Conservation (phyloP, 2,888 invertebrate species). For the Ephialtes manifestator region DNA sequence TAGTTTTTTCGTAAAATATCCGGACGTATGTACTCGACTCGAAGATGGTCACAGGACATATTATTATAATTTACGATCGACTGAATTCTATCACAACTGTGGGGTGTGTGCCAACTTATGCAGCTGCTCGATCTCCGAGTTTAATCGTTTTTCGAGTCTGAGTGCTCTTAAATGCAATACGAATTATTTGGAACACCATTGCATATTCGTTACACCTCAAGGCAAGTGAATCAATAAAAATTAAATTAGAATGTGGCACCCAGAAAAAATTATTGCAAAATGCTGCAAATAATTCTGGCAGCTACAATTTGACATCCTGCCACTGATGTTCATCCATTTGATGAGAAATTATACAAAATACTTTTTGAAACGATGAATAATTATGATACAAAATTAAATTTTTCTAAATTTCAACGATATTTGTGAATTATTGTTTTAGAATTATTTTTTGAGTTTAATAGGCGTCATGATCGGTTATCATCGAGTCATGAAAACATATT, state of each 20-base stretch:
- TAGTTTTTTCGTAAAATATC: conserved; percentile 43
- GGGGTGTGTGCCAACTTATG: conserved; percentile 54
- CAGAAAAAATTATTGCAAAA: conserved; percentile 1
- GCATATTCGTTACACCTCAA: conserved; percentile 10
- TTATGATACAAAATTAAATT: too few species aligned
- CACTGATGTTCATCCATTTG: neutral
- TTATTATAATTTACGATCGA: conserved; percentile 67
- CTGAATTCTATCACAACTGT: conserved; percentile 57
- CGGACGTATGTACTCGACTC: conserved; percentile 23
- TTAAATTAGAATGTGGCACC: neutral
- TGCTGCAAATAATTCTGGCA: neutral
- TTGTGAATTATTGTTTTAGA: too few species aligned
- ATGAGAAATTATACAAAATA: neutral
- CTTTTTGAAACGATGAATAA: too few species aligned
- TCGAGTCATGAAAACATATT: too few species aligned
- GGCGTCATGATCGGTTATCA: too few species aligned
- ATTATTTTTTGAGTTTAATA: too few species aligned
- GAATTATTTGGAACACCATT: conserved; percentile 39
- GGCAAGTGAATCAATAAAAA: neutral
- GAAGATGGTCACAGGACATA: conserved; percentile 50
- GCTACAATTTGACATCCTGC: neutral
- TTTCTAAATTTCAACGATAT: too few species aligned
- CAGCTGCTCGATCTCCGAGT: conserved; percentile 59
- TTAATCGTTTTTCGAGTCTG: conserved; percentile 50
- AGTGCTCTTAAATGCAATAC: conserved; percentile 1